phyloP scores from a whole-genome alignment of 2,113 vertebrate species.

The Thalassarche chlororhynchos region DNA sequence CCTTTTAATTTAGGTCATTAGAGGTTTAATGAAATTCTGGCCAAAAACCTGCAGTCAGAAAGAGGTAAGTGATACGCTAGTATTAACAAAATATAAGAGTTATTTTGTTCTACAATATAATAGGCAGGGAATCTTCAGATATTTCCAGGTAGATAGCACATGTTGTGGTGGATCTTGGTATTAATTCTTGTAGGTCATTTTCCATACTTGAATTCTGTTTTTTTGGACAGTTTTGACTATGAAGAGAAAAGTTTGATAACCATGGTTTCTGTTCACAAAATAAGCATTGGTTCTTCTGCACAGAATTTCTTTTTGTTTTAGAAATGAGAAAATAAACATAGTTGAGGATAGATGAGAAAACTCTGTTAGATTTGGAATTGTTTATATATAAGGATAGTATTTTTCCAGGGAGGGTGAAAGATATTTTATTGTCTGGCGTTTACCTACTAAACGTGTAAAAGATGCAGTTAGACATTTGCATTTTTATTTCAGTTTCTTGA shows the following conservation, averaged over 20 bases:
- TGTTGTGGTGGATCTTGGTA: background rate
- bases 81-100: background rate
- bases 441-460: background rate
- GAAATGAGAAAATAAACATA: background rate
- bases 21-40: slow-evolving; percentile 99
- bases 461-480: background rate
- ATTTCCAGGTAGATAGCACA: background rate
- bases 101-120: background rate
- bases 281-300: background rate
- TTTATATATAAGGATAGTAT: background rate
- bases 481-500: background rate
- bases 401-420: background rate
- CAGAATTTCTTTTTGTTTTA: background rate
- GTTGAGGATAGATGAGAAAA: background rate
- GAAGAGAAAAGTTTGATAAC: background rate
- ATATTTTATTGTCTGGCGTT: background rate
- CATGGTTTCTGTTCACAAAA: background rate
- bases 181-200: background rate
- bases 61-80: slow-evolving; percentile 80
- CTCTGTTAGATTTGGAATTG: background rate
- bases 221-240: background rate
- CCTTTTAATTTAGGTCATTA: slow-evolving; percentile 88
- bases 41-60: slow-evolving; percentile 99
- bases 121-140: background rate
- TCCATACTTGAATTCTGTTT: background rate